Conservation (phyloP, 35 echinoderm and acorn worm species). For the Holothuria glaberrima region DNA sequence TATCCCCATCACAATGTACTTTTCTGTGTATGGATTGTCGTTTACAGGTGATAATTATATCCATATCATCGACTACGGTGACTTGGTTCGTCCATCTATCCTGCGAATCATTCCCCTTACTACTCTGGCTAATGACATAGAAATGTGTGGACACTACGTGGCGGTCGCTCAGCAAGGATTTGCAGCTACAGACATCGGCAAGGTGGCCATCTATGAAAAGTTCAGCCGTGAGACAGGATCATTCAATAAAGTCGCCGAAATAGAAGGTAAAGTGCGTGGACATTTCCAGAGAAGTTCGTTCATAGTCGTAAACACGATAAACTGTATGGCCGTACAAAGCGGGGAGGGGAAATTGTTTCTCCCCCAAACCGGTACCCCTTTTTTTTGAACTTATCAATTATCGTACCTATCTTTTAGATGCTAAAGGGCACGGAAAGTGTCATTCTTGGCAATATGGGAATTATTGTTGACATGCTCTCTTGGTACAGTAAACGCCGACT, state of each 20-base stretch:
- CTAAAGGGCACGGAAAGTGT: no score
- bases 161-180: conserved; percentile 50
- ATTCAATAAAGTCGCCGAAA: conserved; percentile 1
- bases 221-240: conserved; percentile 27
- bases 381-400: no score
- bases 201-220: conserved; percentile 38
- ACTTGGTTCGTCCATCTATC: conserved; percentile 43
- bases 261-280: conserved; percentile 67
- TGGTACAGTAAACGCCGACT: no score
- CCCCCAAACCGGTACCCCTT: no score
- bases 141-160: conserved; percentile 67
- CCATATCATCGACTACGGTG: conserved; percentile 65
- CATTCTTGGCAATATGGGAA: no score
- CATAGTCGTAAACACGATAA: neutral
- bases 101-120: neutral
- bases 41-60: conserved; percentile 67
- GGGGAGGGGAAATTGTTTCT: no score
- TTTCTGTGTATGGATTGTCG: no score
- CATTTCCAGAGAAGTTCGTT: no score
- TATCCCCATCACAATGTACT: no score
- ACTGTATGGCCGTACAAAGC: neutral
- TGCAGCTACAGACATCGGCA: neutral
- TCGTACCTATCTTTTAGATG: no score
- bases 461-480: no score
- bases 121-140: conserved; percentile 70